These are phyloP conservation scores for Lepisosteus oculatus DNA, from an alignment of 2,113 vertebrate species.

Conservation along the genomic window DNA sequence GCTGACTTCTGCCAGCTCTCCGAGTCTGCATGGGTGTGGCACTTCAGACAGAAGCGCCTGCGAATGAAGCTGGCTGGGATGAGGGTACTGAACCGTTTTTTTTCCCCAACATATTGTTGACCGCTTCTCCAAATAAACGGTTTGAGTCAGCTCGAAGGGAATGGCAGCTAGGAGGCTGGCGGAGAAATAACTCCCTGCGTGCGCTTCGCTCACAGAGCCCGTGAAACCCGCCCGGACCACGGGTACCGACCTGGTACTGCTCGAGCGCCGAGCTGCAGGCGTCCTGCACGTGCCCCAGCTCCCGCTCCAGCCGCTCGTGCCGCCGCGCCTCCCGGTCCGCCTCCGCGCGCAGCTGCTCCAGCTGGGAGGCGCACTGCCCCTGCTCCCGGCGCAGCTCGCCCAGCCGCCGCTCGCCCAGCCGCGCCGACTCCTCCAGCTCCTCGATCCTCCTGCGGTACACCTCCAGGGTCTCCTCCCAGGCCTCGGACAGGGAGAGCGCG, in stretches of 20 bases:
- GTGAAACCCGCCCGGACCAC: too few relatives aligned
- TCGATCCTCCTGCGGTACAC: slow-evolving; percentile 78
- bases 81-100: too few relatives aligned
- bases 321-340: slow-evolving; percentile 66
- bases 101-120: too few relatives aligned
- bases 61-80: too few relatives aligned
- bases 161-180: too few relatives aligned
- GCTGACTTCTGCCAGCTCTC: too few relatives aligned
- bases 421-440: slow-evolving; percentile 70
- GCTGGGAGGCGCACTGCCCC: slow-evolving; percentile 61
- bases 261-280: slow-evolving; percentile 58
- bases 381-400: slow-evolving; percentile 72
- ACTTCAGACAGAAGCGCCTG: slow-evolving; percentile 7
- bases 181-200: too few relatives aligned
- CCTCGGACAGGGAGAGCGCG: slow-evolving; percentile 70
- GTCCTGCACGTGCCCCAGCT: slow-evolving; percentile 73
- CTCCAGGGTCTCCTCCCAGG: slow-evolving; percentile 71
- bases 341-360: slow-evolving; percentile 67
- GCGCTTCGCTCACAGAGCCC: too few relatives aligned
- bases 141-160: too few relatives aligned
- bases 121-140: too few relatives aligned
- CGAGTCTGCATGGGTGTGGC: slow-evolving; percentile 52
- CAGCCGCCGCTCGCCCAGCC: slow-evolving; percentile 61
- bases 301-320: slow-evolving; percentile 71
- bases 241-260: slow-evolving; percentile 75